These are phyloP conservation scores for Otolemur garnettii DNA, from an alignment of 2,113 vertebrate species.

Conservation along the genomic window DNA sequence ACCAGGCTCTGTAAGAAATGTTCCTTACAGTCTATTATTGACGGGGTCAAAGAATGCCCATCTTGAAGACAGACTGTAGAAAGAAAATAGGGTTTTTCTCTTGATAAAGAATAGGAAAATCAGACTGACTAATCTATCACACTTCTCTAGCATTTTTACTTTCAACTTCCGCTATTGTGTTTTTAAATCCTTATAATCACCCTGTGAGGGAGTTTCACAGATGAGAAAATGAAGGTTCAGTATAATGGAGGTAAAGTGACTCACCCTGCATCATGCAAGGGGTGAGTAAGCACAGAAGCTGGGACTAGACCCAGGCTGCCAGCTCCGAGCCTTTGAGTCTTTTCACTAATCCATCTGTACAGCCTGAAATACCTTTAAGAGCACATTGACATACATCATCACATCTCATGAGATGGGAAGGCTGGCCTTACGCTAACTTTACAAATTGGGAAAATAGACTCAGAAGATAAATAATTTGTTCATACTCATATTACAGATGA, in stretches of 20 bases:
- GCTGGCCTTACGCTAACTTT: neutral
- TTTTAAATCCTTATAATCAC: conserved; percentile 27
- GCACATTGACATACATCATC: neutral
- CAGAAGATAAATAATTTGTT: neutral
- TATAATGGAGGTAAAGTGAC: neutral
- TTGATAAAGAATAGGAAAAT: neutral
- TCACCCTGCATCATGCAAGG: conserved; percentile 51
- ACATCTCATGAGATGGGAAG: neutral
- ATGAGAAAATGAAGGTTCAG: conserved; percentile 8
- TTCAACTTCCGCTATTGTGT: conserved; percentile 15
- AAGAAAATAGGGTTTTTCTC: neutral
- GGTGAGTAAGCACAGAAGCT: conserved; percentile 19
- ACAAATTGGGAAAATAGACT: neutral
- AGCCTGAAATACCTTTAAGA: neutral
- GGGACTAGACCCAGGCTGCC: neutral
- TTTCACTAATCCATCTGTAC: neutral
- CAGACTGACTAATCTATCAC: neutral
- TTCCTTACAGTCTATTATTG: neutral
- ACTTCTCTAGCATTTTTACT: neutral
- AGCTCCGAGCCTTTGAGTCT: neutral
- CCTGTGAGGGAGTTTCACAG: neutral
- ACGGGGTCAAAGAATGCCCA: neutral
- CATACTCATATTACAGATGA: neutral
- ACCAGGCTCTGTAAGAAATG: neutral
- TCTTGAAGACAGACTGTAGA: neutral